Evolutionary conservation across 2,888 invertebrate species (phyloP).

Genomic region (Ophraella communa): DNA sequence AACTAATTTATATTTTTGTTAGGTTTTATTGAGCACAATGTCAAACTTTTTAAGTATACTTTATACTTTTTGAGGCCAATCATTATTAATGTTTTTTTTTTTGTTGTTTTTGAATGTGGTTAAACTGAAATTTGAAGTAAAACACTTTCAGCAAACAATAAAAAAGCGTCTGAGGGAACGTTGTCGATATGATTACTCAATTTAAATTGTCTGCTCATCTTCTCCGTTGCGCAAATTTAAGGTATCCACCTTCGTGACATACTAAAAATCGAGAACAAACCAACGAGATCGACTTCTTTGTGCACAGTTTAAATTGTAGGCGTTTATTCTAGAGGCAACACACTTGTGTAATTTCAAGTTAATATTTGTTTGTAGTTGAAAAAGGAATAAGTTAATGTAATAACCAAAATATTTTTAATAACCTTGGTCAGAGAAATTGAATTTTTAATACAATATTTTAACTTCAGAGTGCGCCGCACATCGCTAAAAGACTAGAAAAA

Average conservation of each 20-base stretch:
- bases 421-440: too few relatives aligned
- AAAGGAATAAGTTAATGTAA: too few relatives aligned
- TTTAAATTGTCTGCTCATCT: background rate
- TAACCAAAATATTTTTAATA: too few relatives aligned
- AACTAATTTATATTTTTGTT: background rate
- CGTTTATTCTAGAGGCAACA: background rate
- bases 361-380: too few relatives aligned
- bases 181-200: background rate
- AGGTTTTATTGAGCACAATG: too few relatives aligned
- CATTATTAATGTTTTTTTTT: background rate
- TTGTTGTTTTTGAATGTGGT: too few relatives aligned
- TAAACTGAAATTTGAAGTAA: background rate
- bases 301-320: background rate
- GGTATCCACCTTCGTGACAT: background rate
- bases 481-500: too few relatives aligned
- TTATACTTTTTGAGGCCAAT: background rate
- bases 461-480: too few relatives aligned
- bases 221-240: background rate
- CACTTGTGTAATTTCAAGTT: background rate
- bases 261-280: background rate
- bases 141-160: background rate
- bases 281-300: background rate
- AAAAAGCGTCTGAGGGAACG: background rate
- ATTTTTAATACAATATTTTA: too few relatives aligned
- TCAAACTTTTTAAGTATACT: background rate